A percentile compares a stretch with the other conserved stretches of the same genome.
Conservation (phyloP, 2,888 invertebrate genomes). For the Ennomos erosarius region DNA sequence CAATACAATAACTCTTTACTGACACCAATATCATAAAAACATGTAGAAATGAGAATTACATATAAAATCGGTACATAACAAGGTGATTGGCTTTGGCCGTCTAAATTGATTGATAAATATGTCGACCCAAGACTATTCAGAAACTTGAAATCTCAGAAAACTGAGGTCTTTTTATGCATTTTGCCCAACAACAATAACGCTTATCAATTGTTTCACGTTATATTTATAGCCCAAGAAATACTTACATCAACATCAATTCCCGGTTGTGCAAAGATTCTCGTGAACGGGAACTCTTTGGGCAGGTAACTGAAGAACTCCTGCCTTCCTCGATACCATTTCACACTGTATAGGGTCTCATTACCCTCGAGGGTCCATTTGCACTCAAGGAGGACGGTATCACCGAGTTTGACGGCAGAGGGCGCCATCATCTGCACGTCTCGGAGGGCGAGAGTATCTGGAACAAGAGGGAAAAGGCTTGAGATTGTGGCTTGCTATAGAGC, state of each 20-base stretch:
- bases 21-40: too few relatives aligned
- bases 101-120: too few relatives aligned
- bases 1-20: too few relatives aligned
- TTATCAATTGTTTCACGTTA: too few relatives aligned
- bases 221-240: slow-evolving; percentile 51
- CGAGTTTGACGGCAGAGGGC: slow-evolving; percentile 89
- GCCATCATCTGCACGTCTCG: slow-evolving; percentile 89
- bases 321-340: slow-evolving; percentile 92
- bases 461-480: slow-evolving; percentile 38
- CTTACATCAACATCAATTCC: slow-evolving; percentile 90
- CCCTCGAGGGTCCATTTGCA: slow-evolving; percentile 91
- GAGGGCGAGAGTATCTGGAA: slow-evolving; percentile 85
- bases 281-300: slow-evolving; percentile 91
- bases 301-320: slow-evolving; percentile 92
- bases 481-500: too few relatives aligned
- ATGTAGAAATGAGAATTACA: too few relatives aligned
- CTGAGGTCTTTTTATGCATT: too few relatives aligned
- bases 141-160: too few relatives aligned
- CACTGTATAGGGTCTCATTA: slow-evolving; percentile 89
- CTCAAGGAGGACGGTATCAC: slow-evolving; percentile 89
- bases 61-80: too few relatives aligned
- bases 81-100: too few relatives aligned
- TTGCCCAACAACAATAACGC: too few relatives aligned
- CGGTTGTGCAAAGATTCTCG: slow-evolving; percentile 89
- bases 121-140: too few relatives aligned